Evolutionary conservation across 2,113 vertebrate genomes (phyloP), one percentile per base, ranked within the genome.

Genomic region (Ailuropoda melanoleuca): DNA sequence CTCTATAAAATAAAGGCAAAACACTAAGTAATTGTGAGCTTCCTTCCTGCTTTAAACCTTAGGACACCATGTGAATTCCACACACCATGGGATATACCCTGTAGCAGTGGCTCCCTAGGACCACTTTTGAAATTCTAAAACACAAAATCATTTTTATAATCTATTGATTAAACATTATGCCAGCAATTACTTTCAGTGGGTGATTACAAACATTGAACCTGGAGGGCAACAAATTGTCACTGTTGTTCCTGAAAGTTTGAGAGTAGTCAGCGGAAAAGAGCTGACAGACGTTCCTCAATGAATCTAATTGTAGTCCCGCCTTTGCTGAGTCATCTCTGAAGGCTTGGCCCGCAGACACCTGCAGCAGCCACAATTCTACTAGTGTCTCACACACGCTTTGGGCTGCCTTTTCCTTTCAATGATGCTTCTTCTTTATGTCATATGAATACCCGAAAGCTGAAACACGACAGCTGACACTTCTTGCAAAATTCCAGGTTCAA

Each of bases 111-210:
- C 68, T 91, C 8, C 77, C 48, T 34, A 26, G 29, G 70, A 82
- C 91, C 58, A 43, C 1, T 8, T 93, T 74, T 53, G 68, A 96
- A 96, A 82, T 60, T 34, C 39, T 92, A 39, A 66, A 96, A 81
- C 74, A 81, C 55, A 78, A 96, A 93, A 84, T 75, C 18, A 10
- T 91, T 46, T 91, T 93, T 97, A 66, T 74, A 86, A 62, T 93
- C 77, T 74, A 87, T 90, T 74, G 87, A 66, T 88, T 97, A 93
- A 95, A 80, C 48, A 78, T 91, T 68, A 84, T 80, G 21, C 39
- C 46, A 62, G 24, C 77, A 93, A 95, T 96, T 93, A 77, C 19
- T 21, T 34, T 93, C 74, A 91, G 78, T 62, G 68, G 5, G 37
- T 64, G 95, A 39, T 95, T 96, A 94, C 6, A 77, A 95, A 97